phyloP scores from a whole-genome alignment of 2,888 invertebrate species.

The Sphecodes monilicornis region DNA sequence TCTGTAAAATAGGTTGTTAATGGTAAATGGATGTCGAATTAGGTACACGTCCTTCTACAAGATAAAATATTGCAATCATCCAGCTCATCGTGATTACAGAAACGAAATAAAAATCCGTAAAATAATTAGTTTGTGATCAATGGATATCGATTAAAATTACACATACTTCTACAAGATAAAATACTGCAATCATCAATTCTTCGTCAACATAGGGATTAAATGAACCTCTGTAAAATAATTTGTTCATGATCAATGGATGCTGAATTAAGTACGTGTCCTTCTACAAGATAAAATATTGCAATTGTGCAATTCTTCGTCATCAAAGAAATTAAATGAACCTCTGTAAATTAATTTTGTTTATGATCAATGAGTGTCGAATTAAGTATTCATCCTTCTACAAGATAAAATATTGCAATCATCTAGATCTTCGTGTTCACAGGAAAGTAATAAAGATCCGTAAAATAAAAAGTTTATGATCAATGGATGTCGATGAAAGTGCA shows the following conservation, averaged over 20 bases:
- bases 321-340: background rate
- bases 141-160: too few species aligned
- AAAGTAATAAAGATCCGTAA: background rate
- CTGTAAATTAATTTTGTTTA: background rate
- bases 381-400: too few species aligned
- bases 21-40: background rate
- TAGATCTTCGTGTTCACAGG: background rate
- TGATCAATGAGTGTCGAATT: background rate
- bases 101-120: background rate
- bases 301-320: too few species aligned
- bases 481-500: too few species aligned
- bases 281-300: too few species aligned
- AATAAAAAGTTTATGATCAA: background rate
- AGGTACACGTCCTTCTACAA: too few species aligned
- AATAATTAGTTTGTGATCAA: background rate
- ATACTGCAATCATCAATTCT: too few species aligned
- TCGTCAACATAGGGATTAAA: too few species aligned
- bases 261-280: too few species aligned
- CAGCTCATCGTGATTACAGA: background rate
- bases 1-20: background rate
- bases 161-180: too few species aligned
- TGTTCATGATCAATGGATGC: too few species aligned
- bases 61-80: background rate
- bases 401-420: background rate
- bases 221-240: too few species aligned